phyloP scores from a whole-genome alignment of 2,113 vertebrate species.

The Lophura nycthemera region DNA sequence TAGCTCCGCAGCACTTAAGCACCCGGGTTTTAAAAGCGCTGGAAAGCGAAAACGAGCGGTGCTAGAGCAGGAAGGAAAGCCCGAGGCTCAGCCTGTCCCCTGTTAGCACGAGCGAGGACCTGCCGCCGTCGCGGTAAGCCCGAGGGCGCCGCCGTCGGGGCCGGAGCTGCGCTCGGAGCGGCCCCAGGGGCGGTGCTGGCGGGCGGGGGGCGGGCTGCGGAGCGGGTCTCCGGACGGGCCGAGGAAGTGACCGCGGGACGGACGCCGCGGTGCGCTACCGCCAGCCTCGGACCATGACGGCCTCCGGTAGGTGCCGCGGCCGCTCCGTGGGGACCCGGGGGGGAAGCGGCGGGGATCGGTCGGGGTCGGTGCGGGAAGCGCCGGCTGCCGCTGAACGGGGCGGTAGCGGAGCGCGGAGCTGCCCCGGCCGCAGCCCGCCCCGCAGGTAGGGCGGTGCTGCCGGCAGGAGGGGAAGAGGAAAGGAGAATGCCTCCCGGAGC shows the following conservation, averaged over 20 bases:
- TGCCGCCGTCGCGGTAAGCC: neutral
- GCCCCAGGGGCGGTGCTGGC: neutral
- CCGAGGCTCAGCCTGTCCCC: neutral
- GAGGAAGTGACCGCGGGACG: neutral
- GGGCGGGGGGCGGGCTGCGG: too few species aligned
- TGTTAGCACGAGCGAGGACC: neutral
- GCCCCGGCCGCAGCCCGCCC: neutral
- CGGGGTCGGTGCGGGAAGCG: too few species aligned
- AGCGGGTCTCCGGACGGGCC: neutral
- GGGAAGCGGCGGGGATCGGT: too few species aligned
- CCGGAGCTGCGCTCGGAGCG: neutral
- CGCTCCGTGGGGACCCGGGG: neutral
- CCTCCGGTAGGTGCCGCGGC: constrained; percentile 1
- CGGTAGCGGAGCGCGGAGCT: neutral
- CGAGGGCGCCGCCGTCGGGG: neutral
- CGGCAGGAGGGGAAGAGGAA: neutral
- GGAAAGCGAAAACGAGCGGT: neutral
- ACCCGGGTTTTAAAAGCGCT: neutral
- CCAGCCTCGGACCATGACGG: neutral
- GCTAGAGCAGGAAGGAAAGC: neutral
- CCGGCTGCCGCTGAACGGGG: neutral
- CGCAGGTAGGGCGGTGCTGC: neutral
- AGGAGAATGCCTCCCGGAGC: neutral
- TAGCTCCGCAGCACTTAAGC: neutral
- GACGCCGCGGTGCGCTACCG: neutral